Base-by-base conservation (phyloP, 2,888 invertebrate genomes). In the Nineta flava region DNA sequence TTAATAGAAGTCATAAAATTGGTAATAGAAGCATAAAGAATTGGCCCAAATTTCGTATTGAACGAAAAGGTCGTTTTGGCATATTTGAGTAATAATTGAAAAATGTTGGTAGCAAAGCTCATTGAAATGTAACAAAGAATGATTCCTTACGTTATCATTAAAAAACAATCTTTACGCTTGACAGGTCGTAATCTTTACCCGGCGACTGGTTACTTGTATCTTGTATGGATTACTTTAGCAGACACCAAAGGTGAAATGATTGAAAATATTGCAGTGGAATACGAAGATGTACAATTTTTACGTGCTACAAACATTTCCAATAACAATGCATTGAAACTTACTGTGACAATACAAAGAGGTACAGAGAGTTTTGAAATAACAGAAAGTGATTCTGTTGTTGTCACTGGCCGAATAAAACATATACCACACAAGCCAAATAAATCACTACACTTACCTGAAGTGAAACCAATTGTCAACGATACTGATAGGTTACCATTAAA, bases 371-470 rank as follows among this genome's bases (percentile, higher is more conserved):
- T 68, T 54, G 67, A 67, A 58, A 57, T 67, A 40, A 75, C 80
- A 1, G 83, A 85, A 62, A 77, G 78, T 3, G 77, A 77, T 3
- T 75, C 76, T 0, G 73, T 82, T 0, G 75, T 87, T 19, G 81
- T 82, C 1, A 81, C 81, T 0, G 87, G 87, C 31, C 72, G 67
- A 16, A 76, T 87, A 47, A 75, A 75, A 47, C 71, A 72, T 2
- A 72, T 76, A 52, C 71, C 73, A 57, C 70, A 75, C 41, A 71
- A 73, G 0, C 74, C 74, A 0, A 71, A 73, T 50, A 72, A 75
- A 52, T 72, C 72, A 60, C 62, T 75, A 2, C 66, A 70, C 1
- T 62, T 75, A 1, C 69, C 70, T 2, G 60, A 62, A 2, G 41
- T 64, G 4, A 15, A 38, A 13, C 38, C 38, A 38, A 6, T 2